A percentile compares a stretch with the other conserved stretches of the same genome.
Conservation (phyloP, 1,140 invertebrate genomes). For the Meloidogyne floridensis region DNA sequence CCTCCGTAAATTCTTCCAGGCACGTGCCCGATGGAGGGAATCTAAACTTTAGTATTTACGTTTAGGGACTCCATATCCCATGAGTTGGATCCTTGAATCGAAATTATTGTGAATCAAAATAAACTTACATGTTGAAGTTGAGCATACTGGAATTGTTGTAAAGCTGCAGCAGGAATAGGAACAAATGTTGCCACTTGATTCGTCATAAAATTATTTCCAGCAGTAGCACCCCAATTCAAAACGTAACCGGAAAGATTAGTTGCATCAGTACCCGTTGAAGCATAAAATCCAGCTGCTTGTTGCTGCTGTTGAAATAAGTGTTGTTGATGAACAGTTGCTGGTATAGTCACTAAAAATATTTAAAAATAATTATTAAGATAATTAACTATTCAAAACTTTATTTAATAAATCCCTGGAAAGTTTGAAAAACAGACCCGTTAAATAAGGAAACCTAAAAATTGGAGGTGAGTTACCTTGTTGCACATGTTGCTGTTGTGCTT, state of each 20-base stretch:
- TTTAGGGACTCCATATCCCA: no score
- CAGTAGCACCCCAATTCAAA: background rate
- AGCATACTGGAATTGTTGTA: slow-evolving; percentile 1
- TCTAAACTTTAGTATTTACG: no score
- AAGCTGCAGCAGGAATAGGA: background rate
- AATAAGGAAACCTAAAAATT: background rate
- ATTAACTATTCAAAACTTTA: no score
- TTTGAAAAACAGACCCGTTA: no score
- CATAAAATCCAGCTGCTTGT: slow-evolving; percentile 1
- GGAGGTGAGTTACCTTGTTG: no score
- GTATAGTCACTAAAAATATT: background rate
- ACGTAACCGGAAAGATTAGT: background rate
- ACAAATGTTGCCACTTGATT: slow-evolving; percentile 11
- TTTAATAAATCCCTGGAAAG: no score
- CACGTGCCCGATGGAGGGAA: no score
- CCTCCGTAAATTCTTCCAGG: no score
- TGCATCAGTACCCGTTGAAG: background rate
- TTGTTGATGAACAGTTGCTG: background rate
- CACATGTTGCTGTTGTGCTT: background rate
- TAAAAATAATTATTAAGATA: background rate
- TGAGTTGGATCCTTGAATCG: no score
- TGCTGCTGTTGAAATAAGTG: background rate
- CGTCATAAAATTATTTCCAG: background rate
- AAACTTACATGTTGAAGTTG: background rate
- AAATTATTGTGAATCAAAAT: no score